Base-by-base conservation (phyloP, 2,113 vertebrate species). In the Rhinolophus sinicus region DNA sequence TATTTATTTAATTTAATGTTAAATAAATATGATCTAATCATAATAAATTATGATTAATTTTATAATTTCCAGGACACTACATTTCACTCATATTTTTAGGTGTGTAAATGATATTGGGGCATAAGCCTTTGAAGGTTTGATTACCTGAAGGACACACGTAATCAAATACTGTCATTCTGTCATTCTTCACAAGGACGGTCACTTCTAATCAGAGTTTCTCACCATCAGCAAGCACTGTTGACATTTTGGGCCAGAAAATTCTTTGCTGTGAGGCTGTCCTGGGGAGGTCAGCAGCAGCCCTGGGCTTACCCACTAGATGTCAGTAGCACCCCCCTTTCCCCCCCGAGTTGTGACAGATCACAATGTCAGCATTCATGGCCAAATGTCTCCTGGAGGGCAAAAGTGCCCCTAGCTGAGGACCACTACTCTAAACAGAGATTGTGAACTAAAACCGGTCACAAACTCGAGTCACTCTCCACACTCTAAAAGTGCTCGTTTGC, bases 241-340 rank as follows among this genome's bases (percentile, higher is more conserved):
- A 22, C 33, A 0, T 35, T 47, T 47, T 56, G 75, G 58, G 60
- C 40, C 10, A 5, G 26, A 3, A 4, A 0, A 6, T 10, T 85
- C 50, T 44, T 56, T 58, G 30, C 26, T 24, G 35, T 19, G 62
- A 44, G 44, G 26, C 38, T 22, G 8, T 65, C 44, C n/a, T 14
- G 54, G 3, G 30, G 64, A 4, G 44, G 69, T 12, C 15, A 24
- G 12, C 12, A 10, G 64, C 52, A 12, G 30, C 38, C 38, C 64
- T 18, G 54, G 30, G 77, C 35, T 38, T 4, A 1, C 8, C 16
- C 50, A 2, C 60, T 19, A 28, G 64, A 6, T 19, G 44, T 9
- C 56, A 47, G 22, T 3, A n/a, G 28, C 2, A 1, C 0, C 16
- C 40, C 33, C 38, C 1, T 13, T 22, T 0, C 14, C 1, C 4